phyloP scores from a whole-genome alignment of 2,797 vertebrate genomes.

The Liparis tanakae region DNA sequence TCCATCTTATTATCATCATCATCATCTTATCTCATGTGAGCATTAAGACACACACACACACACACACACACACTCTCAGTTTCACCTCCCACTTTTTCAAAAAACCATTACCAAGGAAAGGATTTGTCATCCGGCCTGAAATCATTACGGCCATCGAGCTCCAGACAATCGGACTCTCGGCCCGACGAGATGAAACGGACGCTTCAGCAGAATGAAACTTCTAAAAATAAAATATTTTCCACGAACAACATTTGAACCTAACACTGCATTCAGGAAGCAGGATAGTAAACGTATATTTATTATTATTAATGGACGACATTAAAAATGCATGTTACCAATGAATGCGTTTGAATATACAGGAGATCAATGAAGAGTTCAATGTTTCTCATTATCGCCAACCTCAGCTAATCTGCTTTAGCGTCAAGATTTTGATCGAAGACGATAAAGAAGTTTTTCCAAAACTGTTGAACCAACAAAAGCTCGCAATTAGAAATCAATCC shows the following conservation, averaged over 20 bases:
- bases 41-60: not conserved
- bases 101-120: slow-evolving; percentile 5
- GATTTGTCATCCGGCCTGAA: not conserved
- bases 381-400: not conserved
- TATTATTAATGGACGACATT: too few relatives aligned
- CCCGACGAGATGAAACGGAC: not conserved
- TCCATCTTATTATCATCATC: slow-evolving; percentile 16
- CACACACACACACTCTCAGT: slow-evolving; percentile 2
- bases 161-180: not conserved
- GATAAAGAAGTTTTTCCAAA: not conserved
- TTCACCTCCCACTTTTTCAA: slow-evolving; percentile 6
- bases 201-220: too few relatives aligned
- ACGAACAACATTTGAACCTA: not conserved
- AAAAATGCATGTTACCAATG: too few relatives aligned
- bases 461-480: not conserved
- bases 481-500: slow-evolving; percentile 29
- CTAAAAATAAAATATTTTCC: not conserved
- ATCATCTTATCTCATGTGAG: slow-evolving; percentile 17
- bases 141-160: not conserved
- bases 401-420: not conserved
- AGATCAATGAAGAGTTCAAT: not conserved
- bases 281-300: too few relatives aligned
- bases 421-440: not conserved
- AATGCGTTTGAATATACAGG: too few relatives aligned
- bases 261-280: not conserved